Evolutionary conservation across 1,140 invertebrate species (phyloP).

Genomic region (Chrysopa pallens): DNA sequence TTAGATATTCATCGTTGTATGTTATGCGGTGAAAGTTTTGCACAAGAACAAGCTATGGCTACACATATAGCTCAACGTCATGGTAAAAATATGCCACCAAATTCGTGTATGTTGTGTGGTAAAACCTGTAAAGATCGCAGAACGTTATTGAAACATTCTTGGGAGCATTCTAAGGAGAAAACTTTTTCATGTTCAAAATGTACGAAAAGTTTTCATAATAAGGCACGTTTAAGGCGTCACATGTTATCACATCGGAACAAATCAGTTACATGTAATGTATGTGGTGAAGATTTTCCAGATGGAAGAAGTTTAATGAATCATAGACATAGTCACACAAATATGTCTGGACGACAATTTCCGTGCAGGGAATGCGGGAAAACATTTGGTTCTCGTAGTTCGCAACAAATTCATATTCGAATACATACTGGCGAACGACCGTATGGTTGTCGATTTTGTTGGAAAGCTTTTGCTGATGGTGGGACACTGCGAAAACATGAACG

Average conservation of each 20-base stretch:
- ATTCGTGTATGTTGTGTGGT: conserved; percentile 37
- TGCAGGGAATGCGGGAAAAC: conserved; percentile 73
- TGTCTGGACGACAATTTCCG: conserved; percentile 49
- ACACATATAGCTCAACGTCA: conserved; percentile 35
- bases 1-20: conserved; percentile 32
- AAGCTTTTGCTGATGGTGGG: conserved; percentile 94
- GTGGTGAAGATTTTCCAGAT: conserved; percentile 50
- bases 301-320: conserved; percentile 49
- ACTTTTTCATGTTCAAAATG: conserved; percentile 41
- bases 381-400: conserved; percentile 75
- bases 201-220: conserved; percentile 49
- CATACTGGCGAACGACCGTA: conserved; percentile 49
- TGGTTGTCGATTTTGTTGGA: conserved; percentile 89
- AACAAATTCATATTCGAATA: conserved; percentile 79
- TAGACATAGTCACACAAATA: conserved; percentile 40
- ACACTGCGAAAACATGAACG: conserved; percentile 94
- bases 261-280: conserved; percentile 47
- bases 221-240: conserved; percentile 38
- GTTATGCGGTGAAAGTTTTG: conserved; percentile 41
- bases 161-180: conserved; percentile 33
- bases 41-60: conserved; percentile 31
- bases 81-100: conserved; percentile 32
- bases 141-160: conserved; percentile 46
- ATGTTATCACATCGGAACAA: conserved; percentile 52
- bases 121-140: conserved; percentile 46